Evolutionary conservation across 2,113 vertebrate genomes (phyloP).

Genomic region (Microcebus griseorufus): DNA sequence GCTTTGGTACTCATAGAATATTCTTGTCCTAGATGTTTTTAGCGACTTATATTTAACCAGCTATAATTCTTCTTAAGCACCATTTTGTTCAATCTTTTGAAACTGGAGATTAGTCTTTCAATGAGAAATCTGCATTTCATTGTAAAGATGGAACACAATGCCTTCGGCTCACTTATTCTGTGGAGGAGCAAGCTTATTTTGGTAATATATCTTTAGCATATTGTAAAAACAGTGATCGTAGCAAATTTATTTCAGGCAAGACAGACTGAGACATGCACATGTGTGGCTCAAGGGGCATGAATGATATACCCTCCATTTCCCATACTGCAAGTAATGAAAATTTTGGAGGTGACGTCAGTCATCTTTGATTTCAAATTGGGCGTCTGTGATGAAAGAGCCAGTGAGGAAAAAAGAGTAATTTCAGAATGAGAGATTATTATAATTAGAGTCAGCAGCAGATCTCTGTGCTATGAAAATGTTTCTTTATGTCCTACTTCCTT

Average conservation of each 20-base stretch:
- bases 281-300: slow-evolving; percentile 37
- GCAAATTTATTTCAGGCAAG: slow-evolving; percentile 70
- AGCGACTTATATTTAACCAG: slow-evolving; percentile 71
- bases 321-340: neutral
- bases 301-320: neutral
- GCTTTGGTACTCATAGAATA: slow-evolving; percentile 62
- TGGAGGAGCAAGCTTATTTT: slow-evolving; percentile 63
- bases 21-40: slow-evolving; percentile 66
- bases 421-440: slow-evolving; percentile 43
- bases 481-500: slow-evolving; percentile 31
- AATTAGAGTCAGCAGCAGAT: slow-evolving; percentile 8
- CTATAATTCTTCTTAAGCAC: slow-evolving; percentile 75
- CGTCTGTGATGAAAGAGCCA: slow-evolving; percentile 39
- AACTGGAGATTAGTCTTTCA: slow-evolving; percentile 75
- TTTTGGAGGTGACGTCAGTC: slow-evolving; percentile 49
- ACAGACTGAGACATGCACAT: slow-evolving; percentile 51
- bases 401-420: neutral
- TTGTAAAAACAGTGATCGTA: slow-evolving; percentile 71
- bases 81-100: slow-evolving; percentile 72
- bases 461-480: neutral
- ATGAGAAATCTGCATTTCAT: slow-evolving; percentile 76
- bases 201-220: slow-evolving; percentile 71
- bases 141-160: slow-evolving; percentile 71
- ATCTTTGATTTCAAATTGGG: slow-evolving; percentile 54
- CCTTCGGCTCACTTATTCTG: slow-evolving; percentile 60